Conservation (phyloP, 1,140 invertebrate species). For the Caenorhabditis latens region DNA sequence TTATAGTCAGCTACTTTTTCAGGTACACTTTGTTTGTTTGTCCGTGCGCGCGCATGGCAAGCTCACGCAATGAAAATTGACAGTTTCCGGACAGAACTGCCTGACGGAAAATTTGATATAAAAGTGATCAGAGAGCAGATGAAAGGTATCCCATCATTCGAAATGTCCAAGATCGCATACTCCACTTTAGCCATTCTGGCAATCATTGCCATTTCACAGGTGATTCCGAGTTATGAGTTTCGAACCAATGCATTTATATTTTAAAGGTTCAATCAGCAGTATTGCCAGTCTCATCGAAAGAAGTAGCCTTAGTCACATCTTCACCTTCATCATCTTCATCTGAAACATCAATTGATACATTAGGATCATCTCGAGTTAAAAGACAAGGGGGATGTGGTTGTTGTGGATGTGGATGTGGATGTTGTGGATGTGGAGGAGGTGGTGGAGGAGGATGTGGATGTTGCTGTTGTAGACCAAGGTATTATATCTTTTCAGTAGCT, state of each 20-base stretch:
- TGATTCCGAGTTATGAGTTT: not conserved
- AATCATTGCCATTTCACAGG: constrained; percentile 40
- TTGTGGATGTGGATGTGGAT: constrained; percentile 48
- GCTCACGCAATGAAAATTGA: not conserved
- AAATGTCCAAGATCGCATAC: constrained; percentile 40
- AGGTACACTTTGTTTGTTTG: constrained; percentile 49
- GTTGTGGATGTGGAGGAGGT: constrained; percentile 46
- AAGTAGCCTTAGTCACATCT: constrained; percentile 22
- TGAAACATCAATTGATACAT: constrained; percentile 52
- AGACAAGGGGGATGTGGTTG: constrained; percentile 59
- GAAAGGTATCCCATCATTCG: not conserved
- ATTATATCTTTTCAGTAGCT: not conserved
- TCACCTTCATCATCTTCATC: not conserved
- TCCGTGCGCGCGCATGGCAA: constrained; percentile 21
- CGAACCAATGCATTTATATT: no score
- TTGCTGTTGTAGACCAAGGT: constrained; percentile 61
- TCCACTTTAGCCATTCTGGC: constrained; percentile 36
- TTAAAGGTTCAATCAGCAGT: constrained; percentile 38
- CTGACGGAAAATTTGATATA: constrained; percentile 47
- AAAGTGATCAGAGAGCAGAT: constrained; percentile 14
- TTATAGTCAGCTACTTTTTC: constrained; percentile 50
- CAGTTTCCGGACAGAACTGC: constrained; percentile 42
- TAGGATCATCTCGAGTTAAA: constrained; percentile 54
- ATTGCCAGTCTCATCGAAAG: constrained; percentile 28
- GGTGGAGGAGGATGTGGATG: constrained; percentile 58